phyloP scores from a whole-genome alignment of 2,888 invertebrate genomes.

The Apocheima hispidaria region DNA sequence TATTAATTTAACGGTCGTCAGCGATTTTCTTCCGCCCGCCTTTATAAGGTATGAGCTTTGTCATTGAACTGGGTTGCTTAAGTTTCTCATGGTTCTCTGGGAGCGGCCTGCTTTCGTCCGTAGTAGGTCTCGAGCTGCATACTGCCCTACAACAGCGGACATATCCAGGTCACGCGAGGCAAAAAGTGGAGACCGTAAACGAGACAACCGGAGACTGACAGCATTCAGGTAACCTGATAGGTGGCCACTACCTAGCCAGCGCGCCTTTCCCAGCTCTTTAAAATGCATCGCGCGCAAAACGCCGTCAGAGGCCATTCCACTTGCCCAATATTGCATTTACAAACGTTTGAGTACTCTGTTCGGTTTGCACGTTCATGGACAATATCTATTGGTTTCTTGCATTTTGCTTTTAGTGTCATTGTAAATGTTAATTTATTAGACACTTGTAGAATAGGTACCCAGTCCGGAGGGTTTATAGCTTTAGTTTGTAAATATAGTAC shows the following conservation, averaged over 20 bases:
- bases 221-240: constrained; percentile 67
- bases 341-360: constrained; percentile 32
- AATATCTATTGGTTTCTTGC: constrained; percentile 31
- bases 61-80: constrained; percentile 52
- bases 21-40: constrained; percentile 45
- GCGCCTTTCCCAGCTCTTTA: constrained; percentile 49
- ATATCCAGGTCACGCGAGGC: constrained; percentile 68
- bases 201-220: constrained; percentile 67
- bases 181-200: constrained; percentile 62
- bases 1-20: constrained; percentile 38
- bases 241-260: constrained; percentile 8
- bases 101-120: constrained; percentile 73
- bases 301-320: constrained; percentile 36
- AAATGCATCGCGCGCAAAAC: constrained; percentile 45
- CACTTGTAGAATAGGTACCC: neutral
- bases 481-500: no score
- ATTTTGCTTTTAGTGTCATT: constrained; percentile 18
- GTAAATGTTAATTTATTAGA: constrained; percentile 8
- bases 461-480: no score
- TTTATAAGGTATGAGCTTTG: constrained; percentile 50
- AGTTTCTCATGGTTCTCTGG: constrained; percentile 75
- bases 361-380: constrained; percentile 25
- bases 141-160: constrained; percentile 70
- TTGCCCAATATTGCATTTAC: constrained; percentile 42
- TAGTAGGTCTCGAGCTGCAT: constrained; percentile 61